These are phyloP conservation scores for Drosophila tristis DNA, from an alignment of 1,140 invertebrate species.

Conservation along the genomic window DNA sequence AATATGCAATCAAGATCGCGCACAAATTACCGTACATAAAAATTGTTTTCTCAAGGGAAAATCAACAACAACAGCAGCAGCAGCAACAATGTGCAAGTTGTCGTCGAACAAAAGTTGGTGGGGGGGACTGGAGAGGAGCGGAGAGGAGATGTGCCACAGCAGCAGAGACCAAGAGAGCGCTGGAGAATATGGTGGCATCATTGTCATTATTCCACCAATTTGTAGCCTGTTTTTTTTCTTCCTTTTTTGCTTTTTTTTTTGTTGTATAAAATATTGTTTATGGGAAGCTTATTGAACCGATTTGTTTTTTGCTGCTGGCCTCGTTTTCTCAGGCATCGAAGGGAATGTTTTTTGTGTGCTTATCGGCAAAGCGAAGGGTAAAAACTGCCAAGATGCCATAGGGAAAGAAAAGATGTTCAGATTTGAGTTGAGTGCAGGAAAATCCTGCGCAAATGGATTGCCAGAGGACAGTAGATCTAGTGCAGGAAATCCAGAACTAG, in stretches of 20 bases:
- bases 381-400: neutral
- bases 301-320: neutral
- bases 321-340: neutral
- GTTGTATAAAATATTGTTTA: conserved; percentile 11
- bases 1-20: conserved; percentile 82
- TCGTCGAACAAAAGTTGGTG: conserved; percentile 25
- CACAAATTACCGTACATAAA: conserved; percentile 82
- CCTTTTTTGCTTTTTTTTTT: conserved; percentile 5
- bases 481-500: too few relatives aligned
- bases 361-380: too few relatives aligned
- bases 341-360: neutral
- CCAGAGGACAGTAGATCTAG: too few relatives aligned
- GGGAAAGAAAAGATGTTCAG: too few relatives aligned
- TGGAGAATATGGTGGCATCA: conserved; percentile 23
- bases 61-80: conserved; percentile 43
- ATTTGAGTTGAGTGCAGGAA: too few relatives aligned
- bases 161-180: too few relatives aligned
- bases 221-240: conserved; percentile 22
- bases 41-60: conserved; percentile 81
- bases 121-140: neutral
- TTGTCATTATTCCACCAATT: conserved; percentile 34
- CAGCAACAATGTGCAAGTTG: conserved; percentile 63
- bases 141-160: neutral
- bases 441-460: too few relatives aligned
- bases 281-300: conserved; percentile 18